Evolutionary conservation across 2,888 invertebrate genomes (phyloP).

Genomic region (Eucera pruinosa): DNA sequence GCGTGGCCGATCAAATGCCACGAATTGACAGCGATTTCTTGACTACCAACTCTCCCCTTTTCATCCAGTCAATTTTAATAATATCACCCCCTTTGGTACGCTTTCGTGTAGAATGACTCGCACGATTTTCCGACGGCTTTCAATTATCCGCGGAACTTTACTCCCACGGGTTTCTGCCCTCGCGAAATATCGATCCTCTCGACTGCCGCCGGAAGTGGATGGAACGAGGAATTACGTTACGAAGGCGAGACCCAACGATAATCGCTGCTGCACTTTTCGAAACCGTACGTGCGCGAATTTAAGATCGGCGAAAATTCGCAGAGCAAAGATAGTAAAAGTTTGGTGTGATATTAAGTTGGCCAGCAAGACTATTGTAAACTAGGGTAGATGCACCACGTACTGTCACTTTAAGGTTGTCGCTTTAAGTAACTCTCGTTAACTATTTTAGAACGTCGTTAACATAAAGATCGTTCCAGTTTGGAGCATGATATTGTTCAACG

Average conservation of each 20-base stretch:
- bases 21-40: slow-evolving; percentile 78
- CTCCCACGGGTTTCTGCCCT: slow-evolving; percentile 63
- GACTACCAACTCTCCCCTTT: slow-evolving; percentile 40
- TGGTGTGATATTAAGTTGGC: too few species aligned
- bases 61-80: slow-evolving; percentile 78
- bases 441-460: too few species aligned
- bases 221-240: slow-evolving; percentile 51
- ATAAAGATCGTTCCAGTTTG: too few species aligned
- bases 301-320: neutral
- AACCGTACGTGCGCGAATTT: neutral
- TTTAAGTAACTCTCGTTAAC: too few species aligned
- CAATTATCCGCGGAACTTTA: slow-evolving; percentile 72
- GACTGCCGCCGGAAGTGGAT: slow-evolving; percentile 53
- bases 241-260: slow-evolving; percentile 36
- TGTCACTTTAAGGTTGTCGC: too few species aligned
- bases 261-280: slow-evolving; percentile 23
- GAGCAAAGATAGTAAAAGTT: neutral
- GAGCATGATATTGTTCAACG: too few species aligned
- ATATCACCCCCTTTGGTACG: slow-evolving; percentile 56
- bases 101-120: slow-evolving; percentile 73
- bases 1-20: slow-evolving; percentile 75
- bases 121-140: slow-evolving; percentile 73
- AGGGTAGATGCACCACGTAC: too few species aligned
- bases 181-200: slow-evolving; percentile 66
- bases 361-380: too few species aligned